phyloP scores from a whole-genome alignment of 2,888 invertebrate genomes.

The Amorpha juglandis region DNA sequence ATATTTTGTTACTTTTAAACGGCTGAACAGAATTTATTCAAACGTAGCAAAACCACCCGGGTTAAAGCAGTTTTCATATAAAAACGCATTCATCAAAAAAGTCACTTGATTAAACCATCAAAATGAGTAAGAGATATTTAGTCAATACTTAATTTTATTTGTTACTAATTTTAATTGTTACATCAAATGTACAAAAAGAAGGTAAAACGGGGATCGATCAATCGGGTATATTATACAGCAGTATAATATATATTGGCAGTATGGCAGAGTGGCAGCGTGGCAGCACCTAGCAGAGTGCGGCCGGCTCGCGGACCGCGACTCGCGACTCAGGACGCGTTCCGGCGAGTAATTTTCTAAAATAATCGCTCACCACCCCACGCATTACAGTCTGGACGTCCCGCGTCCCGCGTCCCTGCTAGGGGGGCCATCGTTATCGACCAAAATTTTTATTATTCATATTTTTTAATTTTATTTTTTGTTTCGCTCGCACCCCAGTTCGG shows the following conservation, averaged over 20 bases:
- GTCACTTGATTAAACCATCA: no score
- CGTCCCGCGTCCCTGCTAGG: slow-evolving; percentile 48
- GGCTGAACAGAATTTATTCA: no score
- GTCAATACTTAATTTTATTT: no score
- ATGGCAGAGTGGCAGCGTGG: background rate
- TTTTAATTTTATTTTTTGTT: slow-evolving; percentile 79
- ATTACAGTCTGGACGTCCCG: slow-evolving; percentile 57
- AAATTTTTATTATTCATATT: slow-evolving; percentile 80
- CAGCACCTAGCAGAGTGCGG: background rate
- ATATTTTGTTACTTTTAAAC: no score
- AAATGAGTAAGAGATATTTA: no score
- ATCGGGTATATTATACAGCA: background rate
- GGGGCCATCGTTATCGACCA: slow-evolving; percentile 72
- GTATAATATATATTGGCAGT: background rate
- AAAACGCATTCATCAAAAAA: no score
- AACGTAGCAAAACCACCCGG: no score
- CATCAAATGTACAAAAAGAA: background rate
- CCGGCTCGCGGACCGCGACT: background rate
- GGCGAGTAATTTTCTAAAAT: slow-evolving; percentile 45
- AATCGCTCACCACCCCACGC: slow-evolving; percentile 57
- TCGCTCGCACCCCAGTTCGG: slow-evolving; percentile 53
- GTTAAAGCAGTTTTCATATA: no score
- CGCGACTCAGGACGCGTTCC: slow-evolving; percentile 20
- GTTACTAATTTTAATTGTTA: no score
- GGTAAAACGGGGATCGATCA: background rate